phyloP scores from a whole-genome alignment of 2,113 vertebrate species.

The Nothocercus nigrocapillus region DNA sequence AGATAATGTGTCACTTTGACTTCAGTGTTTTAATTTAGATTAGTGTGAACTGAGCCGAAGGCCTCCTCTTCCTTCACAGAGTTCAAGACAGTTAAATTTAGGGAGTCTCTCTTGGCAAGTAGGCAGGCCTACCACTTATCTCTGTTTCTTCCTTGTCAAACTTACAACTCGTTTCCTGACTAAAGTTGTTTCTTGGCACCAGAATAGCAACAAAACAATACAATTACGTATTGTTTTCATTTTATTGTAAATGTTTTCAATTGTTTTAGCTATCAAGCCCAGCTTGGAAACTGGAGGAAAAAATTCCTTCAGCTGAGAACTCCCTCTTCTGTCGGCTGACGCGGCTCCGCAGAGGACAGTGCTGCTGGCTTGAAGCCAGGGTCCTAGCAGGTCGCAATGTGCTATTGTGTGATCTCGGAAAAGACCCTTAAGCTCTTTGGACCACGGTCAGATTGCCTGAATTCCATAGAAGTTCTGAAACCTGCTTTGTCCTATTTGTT shows the following conservation, averaged over 20 bases:
- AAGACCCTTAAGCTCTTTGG: constrained; percentile 64
- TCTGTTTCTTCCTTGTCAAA: constrained; percentile 38
- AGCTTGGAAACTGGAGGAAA: background rate
- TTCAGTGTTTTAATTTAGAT: background rate
- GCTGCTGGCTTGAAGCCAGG: background rate
- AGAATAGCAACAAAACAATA: constrained; percentile 25
- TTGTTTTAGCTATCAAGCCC: constrained; percentile 37
- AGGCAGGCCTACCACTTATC: background rate
- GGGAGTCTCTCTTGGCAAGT: constrained; percentile 58
- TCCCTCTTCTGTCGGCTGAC: background rate
- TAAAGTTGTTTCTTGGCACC: constrained; percentile 18
- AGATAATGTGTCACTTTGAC: background rate
- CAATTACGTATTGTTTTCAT: constrained; percentile 54
- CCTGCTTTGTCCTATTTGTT: background rate
- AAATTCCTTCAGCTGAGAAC: background rate
- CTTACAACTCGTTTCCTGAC: constrained; percentile 50
- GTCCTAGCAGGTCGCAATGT: background rate
- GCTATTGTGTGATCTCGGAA: constrained; percentile 37
- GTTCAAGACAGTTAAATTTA: constrained; percentile 46
- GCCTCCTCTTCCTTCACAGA: constrained; percentile 4
- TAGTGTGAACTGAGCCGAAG: background rate
- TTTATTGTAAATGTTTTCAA: constrained; percentile 6
- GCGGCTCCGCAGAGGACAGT: background rate
- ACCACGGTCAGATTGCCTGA: background rate
- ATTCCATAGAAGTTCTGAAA: constrained; percentile 7